Conservation (phyloP, 2,113 vertebrate species). For the Carollia perspicillata region DNA sequence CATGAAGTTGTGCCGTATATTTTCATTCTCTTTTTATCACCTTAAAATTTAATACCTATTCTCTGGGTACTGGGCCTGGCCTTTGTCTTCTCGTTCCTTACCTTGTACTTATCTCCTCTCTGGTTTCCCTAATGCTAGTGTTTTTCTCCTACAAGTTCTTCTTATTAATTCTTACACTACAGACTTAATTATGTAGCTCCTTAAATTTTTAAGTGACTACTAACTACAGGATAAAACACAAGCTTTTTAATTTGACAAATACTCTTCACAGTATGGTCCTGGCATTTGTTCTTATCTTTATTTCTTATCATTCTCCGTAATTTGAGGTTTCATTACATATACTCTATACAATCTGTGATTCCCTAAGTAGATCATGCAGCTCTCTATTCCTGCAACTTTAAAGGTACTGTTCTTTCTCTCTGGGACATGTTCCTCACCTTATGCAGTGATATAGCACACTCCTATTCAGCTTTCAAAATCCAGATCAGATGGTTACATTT, state of each 20-base stretch:
- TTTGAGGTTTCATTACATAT: neutral
- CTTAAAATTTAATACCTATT: neutral
- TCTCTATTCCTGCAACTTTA: accelerated
- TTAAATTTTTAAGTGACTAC: neutral
- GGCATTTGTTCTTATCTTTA: neutral
- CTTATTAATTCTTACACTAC: neutral
- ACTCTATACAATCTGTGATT: neutral
- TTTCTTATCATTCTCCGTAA: neutral
- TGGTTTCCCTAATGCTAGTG: neutral
- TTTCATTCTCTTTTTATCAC: neutral
- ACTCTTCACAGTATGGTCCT: neutral
- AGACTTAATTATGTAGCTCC: neutral
- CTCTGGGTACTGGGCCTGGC: neutral
- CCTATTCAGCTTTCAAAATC: neutral
- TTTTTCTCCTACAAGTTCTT: neutral
- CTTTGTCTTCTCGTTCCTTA: neutral
- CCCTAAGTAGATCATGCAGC: neutral
- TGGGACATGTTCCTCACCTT: neutral
- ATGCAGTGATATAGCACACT: neutral
- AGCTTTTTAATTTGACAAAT: neutral
- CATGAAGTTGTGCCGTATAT: neutral
- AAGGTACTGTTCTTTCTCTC: neutral
- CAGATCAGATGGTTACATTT: neutral
- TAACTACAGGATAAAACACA: neutral
- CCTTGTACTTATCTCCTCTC: neutral